Conservation (phyloP, 2,113 vertebrate species). For the Clarias gariepinus region DNA sequence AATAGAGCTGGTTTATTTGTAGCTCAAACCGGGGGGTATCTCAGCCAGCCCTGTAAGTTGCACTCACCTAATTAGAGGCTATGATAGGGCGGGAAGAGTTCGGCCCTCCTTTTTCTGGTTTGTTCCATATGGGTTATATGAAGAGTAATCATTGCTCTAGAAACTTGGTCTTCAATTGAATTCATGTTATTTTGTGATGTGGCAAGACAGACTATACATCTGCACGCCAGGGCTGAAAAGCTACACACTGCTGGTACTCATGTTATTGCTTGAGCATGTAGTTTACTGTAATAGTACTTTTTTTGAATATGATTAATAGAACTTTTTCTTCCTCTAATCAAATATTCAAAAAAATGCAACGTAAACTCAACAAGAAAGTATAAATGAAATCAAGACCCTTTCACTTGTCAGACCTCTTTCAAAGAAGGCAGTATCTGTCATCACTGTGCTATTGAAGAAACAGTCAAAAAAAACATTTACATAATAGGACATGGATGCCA, state of each 20-base stretch:
- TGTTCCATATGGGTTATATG: slow-evolving; percentile 42
- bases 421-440: not conserved
- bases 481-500: not conserved
- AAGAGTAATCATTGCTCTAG: slow-evolving; percentile 49
- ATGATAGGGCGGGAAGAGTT: slow-evolving; percentile 32
- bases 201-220: slow-evolving; percentile 3
- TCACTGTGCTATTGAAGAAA: not conserved
- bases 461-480: not conserved
- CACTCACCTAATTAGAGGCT: slow-evolving; percentile 54
- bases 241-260: not conserved
- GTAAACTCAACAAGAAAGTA: not conserved
- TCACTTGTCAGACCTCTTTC: not conserved
- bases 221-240: slow-evolving; percentile 1
- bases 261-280: not conserved
- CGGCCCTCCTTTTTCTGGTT: slow-evolving; percentile 43
- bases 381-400: not conserved
- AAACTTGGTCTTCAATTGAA: slow-evolving; percentile 48
- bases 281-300: not conserved
- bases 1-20: slow-evolving; percentile 53
- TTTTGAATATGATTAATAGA: not conserved
- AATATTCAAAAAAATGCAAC: not conserved
- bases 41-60: slow-evolving; percentile 24
- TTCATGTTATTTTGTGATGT: slow-evolving; percentile 49
- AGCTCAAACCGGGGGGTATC: slow-evolving; percentile 35
- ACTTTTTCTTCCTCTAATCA: not conserved